A percentile compares a stretch with the other conserved stretches of the same genome.
Evolutionary conservation across 2,888 invertebrate species (phyloP).

Genomic region (Calliphora vomitoria): DNA sequence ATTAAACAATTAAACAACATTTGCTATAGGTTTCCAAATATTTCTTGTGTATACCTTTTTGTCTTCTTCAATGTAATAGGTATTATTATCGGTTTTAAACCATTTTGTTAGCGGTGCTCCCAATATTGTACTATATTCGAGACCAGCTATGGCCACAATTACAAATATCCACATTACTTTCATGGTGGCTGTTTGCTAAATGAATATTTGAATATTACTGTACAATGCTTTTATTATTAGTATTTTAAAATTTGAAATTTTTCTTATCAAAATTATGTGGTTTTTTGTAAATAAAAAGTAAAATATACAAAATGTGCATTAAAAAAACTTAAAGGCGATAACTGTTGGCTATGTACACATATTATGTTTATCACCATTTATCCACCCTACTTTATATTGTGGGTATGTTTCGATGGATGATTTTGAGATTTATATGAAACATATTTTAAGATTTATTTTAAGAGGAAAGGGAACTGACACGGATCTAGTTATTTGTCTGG

Average conservation of each 20-base stretch:
- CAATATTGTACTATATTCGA: neutral
- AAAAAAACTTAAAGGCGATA: constrained; percentile 11
- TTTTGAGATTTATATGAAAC: no score
- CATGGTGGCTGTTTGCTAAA: constrained; percentile 51
- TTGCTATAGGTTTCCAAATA: neutral
- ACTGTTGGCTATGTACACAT: neutral
- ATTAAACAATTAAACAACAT: neutral
- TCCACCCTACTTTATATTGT: neutral
- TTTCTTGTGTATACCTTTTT: constrained; percentile 2
- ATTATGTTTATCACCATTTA: neutral
- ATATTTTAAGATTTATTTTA: no score
- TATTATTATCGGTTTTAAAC: constrained; percentile 69
- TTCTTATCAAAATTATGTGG: constrained; percentile 60
- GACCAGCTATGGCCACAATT: constrained; percentile 13
- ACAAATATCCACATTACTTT: constrained; percentile 38
- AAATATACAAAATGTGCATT: neutral
- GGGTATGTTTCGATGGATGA: no score
- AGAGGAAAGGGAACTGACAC: no score
- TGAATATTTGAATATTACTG: constrained; percentile 8
- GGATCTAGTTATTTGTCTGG: no score
- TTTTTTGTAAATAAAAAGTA: constrained; percentile 16
- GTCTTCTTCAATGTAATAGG: constrained; percentile 66
- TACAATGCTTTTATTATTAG: constrained; percentile 1
- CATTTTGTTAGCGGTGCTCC: constrained; percentile 66
- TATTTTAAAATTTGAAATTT: neutral